Evolutionary conservation across 2,888 invertebrate species (phyloP).

Genomic region (Doris montereyensis): DNA sequence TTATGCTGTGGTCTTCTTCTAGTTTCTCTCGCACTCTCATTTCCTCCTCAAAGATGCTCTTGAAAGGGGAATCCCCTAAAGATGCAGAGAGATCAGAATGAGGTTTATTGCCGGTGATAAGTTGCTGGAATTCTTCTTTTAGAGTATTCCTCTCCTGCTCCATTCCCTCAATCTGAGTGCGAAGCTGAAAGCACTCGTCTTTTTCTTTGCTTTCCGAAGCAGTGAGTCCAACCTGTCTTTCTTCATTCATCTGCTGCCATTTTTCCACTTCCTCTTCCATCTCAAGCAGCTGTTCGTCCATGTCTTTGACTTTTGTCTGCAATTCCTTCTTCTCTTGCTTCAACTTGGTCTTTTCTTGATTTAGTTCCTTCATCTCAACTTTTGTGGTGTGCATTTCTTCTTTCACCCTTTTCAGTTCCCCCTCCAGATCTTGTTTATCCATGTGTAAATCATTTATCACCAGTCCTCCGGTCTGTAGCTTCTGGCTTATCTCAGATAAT

Average conservation of each 20-base stretch:
- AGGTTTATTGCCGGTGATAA: background rate
- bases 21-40: conserved; percentile 24
- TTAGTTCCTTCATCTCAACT: conserved; percentile 50
- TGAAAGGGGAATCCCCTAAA: conserved; percentile 27
- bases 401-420: conserved; percentile 47
- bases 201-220: background rate
- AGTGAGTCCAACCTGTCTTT: conserved; percentile 38
- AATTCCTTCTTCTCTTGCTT: conserved; percentile 43
- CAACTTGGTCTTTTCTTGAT: conserved; percentile 46
- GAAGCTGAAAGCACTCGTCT: conserved; percentile 15
- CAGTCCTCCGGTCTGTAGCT: conserved; percentile 57
- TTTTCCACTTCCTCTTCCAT: conserved; percentile 48
- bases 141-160: conserved; percentile 37
- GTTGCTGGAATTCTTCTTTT: conserved; percentile 36
- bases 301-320: conserved; percentile 42
- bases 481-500: conserved; percentile 55
- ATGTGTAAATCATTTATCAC: conserved; percentile 66
- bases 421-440: conserved; percentile 64
- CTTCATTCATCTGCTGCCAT: conserved; percentile 46
- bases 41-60: conserved; percentile 31
- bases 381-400: conserved; percentile 50
- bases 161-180: conserved; percentile 40
- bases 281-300: conserved; percentile 48
- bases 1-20: conserved; percentile 34
- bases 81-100: background rate